Base-by-base conservation (phyloP, 2,797 vertebrate species). In the Lerista edwardsae region DNA sequence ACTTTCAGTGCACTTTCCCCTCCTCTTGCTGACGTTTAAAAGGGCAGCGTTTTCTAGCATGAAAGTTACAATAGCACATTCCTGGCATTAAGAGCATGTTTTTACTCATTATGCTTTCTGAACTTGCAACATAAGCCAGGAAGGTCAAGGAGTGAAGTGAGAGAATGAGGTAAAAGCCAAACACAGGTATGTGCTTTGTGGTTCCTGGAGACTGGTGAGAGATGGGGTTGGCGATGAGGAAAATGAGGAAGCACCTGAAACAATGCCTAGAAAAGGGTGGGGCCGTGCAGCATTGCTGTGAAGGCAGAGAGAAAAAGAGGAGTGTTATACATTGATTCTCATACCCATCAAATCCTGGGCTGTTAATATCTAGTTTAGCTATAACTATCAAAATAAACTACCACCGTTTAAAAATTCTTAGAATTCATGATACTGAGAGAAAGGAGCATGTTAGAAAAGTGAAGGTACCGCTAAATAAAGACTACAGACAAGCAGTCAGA, bases 391-490 rank as follows among this genome's bases (percentile, higher is more conserved):
- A 62, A 71, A 72, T 19, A 73, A 51, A 25, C 47, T 9, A 62
- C 31, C 57, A 15, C 51, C 23, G 57, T 80, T 85, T 67, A 75
- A 80, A 80, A 29, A 75, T 21, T 67, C 12, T 3, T 85, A 59
- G 64, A 75, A 74, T 80, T 31, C 15, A 41, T 34, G 27, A 25
- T 27, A 12, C 25, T 55, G 36, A 74, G 34, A 25, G 44, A 23
- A 36, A 21, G 36, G 15, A 39, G 57, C 39, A 84, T 21, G 39
- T 79, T 51, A 55, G 14, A 64, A 78, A 61, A 73, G 59, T 17
- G 57, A 71, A 78, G 23, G 31, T 29, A 23, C n/a, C 31, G 64
- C 25, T 73, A 10, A 84, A 72, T 84, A 55, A 64, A 79, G 44
- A 51, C 64, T 55, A n/a, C 15, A 57, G 39, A 36, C 3, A 44